phyloP scores from a whole-genome alignment of 2,888 invertebrate genomes.

The Drosophila subsilvestris region DNA sequence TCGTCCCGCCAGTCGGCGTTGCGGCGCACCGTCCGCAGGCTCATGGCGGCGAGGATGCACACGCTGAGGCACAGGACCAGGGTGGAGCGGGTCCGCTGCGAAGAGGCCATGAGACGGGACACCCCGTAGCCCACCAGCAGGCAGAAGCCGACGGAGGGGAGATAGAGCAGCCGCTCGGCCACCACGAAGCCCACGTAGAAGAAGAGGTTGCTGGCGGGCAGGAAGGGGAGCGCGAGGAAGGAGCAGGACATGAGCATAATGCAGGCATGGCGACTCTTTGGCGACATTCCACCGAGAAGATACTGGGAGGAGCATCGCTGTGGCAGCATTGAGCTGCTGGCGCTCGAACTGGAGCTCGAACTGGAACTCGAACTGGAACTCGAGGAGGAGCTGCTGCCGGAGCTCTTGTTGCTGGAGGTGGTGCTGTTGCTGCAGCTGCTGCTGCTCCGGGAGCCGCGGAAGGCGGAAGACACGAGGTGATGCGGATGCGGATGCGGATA shows the following conservation, averaged over 20 bases:
- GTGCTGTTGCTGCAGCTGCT: constrained; percentile 84
- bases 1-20: constrained; percentile 97
- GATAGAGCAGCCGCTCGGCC: constrained; percentile 97
- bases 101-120: constrained; percentile 82
- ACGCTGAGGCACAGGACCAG: constrained; percentile 84
- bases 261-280: constrained; percentile 68
- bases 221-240: constrained; percentile 94
- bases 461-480: constrained; percentile 77
- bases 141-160: constrained; percentile 98
- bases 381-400: constrained; percentile 83
- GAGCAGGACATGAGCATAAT: constrained; percentile 87
- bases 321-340: constrained; percentile 72
- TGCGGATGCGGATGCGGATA: constrained; percentile 62
- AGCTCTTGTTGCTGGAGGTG: not conserved
- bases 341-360: constrained; percentile 44
- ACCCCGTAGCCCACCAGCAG: constrained; percentile 92
- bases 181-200: constrained; percentile 99
- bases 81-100: constrained; percentile 71
- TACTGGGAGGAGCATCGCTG: constrained; percentile 39
- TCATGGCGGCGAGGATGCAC: constrained; percentile 87
- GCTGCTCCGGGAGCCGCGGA: constrained; percentile 82
- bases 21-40: constrained; percentile 91
- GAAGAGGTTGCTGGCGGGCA: constrained; percentile 97
- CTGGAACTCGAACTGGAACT: constrained; percentile 57
- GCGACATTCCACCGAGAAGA: constrained; percentile 50